Base-by-base conservation (phyloP, 2,113 vertebrate species). In the Bufo gargarizans region DNA sequence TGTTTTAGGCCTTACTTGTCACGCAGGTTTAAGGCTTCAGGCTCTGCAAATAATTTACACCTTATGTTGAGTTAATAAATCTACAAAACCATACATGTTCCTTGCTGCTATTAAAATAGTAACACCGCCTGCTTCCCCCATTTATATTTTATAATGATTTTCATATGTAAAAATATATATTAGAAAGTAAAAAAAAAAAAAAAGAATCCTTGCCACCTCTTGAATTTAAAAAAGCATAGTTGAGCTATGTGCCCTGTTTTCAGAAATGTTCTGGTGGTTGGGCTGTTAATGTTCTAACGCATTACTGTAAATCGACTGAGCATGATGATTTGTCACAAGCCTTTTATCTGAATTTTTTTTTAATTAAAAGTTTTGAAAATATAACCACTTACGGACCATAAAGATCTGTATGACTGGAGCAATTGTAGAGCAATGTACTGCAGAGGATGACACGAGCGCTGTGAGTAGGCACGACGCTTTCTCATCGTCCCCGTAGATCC, bases 91-190 rank as follows among this genome's bases (percentile, higher is more conserved):
- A 14, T 86, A 65, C 53, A 49, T 55, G 76, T 79, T 81, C 63
- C 58, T 80, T 80, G 86, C 86, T 87, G 86, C 86, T 87, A 87
- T 87, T 87, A 80, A 43, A 87, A 79, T 80, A 79, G 86, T 87
- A 80, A 67, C 77, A 69, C 56, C 79, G 63, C 77, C 77, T 87
- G 58, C 61, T 86, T 69, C 33, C 65, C 59, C 16, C 77, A 14
- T 47, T 86, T 50, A 80, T 22, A 67, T 87, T 87, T 87, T 87
- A 81, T 87, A 87, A 80, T 76, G 20, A 85, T 79, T 78, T 86
- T 86, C 76, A 77, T 77, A 86, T 61, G 72, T 79, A 79, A 79
- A 86, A 86, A 77, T 61, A 81, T 81, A 81, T 81, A 81, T 61
- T 61, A 81, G 79, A 61, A 84, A 84, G 43, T 76, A 9, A 50